Percentiles rank a stretch among this genome's conserved stretches.
Conservation (phyloP, 2,797 vertebrate species). For the Thripadectes ignobilis region DNA sequence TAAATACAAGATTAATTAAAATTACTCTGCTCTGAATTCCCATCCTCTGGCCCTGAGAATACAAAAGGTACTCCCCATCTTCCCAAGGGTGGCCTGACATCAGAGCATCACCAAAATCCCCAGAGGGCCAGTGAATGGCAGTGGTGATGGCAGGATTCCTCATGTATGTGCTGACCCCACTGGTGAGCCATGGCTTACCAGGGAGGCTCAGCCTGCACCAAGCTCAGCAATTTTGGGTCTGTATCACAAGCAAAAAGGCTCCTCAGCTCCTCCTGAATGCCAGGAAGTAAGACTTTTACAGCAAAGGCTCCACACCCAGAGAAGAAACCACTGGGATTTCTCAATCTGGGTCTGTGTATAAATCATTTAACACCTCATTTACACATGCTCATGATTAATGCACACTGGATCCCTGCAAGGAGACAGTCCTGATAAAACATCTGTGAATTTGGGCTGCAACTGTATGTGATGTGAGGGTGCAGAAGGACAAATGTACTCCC, state of each 20-base stretch:
- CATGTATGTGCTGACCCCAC: accelerated
- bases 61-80: background rate
- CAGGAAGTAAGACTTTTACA: background rate
- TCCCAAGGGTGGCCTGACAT: accelerated
- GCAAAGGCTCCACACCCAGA: background rate
- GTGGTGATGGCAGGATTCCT: accelerated
- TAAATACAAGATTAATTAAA: constrained; percentile 18
- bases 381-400: constrained; percentile 58
- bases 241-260: background rate
- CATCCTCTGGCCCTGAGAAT: background rate
- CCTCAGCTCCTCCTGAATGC: background rate
- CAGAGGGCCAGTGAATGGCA: background rate
- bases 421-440: background rate
- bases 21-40: background rate
- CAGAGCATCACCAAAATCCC: background rate
- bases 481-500: background rate
- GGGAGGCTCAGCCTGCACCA: background rate
- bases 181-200: background rate
- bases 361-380: constrained; percentile 69
- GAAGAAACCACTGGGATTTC: background rate
- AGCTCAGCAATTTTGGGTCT: background rate
- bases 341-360: constrained; percentile 48
- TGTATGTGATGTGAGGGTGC: accelerated
- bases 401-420: background rate
- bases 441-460: background rate